Evolutionary conservation across 2,113 vertebrate genomes (phyloP), one percentile per base, ranked within the genome.

Genomic region (Pelecanoides urinatrix): DNA sequence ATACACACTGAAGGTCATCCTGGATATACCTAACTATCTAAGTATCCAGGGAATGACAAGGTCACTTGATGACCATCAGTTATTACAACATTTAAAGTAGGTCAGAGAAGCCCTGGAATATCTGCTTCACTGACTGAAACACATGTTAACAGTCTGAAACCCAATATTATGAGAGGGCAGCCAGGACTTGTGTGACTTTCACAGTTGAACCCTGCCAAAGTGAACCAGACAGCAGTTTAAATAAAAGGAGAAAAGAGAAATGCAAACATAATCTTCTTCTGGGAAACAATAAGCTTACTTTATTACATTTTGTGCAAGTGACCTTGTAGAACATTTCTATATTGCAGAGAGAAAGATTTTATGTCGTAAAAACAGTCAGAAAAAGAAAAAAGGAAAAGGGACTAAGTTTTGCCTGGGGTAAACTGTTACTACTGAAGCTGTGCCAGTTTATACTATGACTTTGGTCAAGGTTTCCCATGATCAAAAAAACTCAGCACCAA

Each of bases 261-360:
- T 50, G 86, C 15, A 47, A 81, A 81, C 30, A 23, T 92, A 86
- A 92, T 88, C 79, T 80, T 80, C 47, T 92, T 67, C 80, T 93
- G 55, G 38, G 91, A 97, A 97, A 91, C 62, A 93, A 50, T 92
- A 95, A 95, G 77, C 62, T 94, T 87, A 22, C 75, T 88, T 95
- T 91, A 94, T 96, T 92, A 79, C 53, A 70, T 70, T 87, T 89
- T 76, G 70, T 36, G n/a, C 1, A 3, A 94, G 74, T 88, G 87
- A 91, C 81, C 55, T 91, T 94, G 74, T 17, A 72, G 86, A 75
- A 53, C 36, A 32, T 22, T 75, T 89, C 53, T 85, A 1, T 61
- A 49, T 63, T 50, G 26, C 29, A 47, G 32, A 53, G 15, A 58
- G 32, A 27, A 89, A 73, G 53, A 45, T 58, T 91, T 89, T 75